phyloP scores from a whole-genome alignment of 2,113 vertebrate genomes.

The Acanthisitta chloris region DNA sequence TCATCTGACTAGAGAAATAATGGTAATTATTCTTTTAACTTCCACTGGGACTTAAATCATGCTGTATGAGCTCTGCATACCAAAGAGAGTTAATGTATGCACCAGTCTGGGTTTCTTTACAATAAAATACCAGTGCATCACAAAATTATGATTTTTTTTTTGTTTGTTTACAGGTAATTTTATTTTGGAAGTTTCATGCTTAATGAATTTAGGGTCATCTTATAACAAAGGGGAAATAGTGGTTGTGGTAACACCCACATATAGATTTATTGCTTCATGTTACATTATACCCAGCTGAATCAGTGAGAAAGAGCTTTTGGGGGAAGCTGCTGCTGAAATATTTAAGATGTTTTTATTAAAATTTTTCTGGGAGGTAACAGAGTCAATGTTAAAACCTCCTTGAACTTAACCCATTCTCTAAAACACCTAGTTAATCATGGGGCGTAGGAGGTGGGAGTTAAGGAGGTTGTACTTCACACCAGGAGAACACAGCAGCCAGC shows the following conservation, averaged over 20 bases:
- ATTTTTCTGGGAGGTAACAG: slow-evolving; percentile 9
- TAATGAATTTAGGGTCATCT: slow-evolving; percentile 29
- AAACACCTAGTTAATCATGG: not conserved
- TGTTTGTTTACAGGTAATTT: not conserved
- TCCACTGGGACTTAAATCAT: slow-evolving; percentile 46
- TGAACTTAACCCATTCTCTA: slow-evolving; percentile 5
- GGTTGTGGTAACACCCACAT: not conserved
- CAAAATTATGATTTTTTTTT: not conserved
- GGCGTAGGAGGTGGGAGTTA: not conserved
- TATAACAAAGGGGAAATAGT: not conserved
- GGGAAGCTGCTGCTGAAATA: slow-evolving; percentile 49
- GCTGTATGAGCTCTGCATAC: slow-evolving; percentile 45
- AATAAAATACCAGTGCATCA: not conserved
- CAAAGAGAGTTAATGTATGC: slow-evolving; percentile 14
- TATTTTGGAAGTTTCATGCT: not conserved
- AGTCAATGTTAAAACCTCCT: not conserved
- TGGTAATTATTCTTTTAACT: slow-evolving; percentile 68
- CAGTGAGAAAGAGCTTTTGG: slow-evolving; percentile 25
- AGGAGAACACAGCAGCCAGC: not conserved
- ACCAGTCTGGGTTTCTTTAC: not conserved
- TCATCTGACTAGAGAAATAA: slow-evolving; percentile 48
- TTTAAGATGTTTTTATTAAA: slow-evolving; percentile 40
- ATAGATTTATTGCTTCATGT: not conserved
- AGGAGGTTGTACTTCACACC: not conserved
- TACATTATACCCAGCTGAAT: slow-evolving; percentile 19